Conservation (phyloP, 1,140 invertebrate genomes). For the Maconellicoccus hirsutus region DNA sequence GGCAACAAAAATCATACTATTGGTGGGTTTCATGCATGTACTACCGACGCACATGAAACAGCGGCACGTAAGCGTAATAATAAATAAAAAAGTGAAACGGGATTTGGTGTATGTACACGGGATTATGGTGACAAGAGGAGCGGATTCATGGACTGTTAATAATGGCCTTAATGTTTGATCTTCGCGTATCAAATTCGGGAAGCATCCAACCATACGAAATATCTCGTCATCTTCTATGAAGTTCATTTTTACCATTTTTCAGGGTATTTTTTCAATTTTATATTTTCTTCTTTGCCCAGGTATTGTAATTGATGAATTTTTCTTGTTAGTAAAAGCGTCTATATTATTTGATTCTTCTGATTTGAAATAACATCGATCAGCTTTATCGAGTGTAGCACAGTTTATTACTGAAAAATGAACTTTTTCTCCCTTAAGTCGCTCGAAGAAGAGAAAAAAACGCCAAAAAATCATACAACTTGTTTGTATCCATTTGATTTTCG, state of each 20-base stretch:
- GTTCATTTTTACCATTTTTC: background rate
- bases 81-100: background rate
- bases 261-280: background rate
- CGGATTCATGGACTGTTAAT: constrained; percentile 19
- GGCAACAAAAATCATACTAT: too few species aligned
- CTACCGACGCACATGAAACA: background rate
- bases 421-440: too few species aligned
- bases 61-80: background rate
- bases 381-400: too few species aligned
- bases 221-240: constrained; percentile 10
- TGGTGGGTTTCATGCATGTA: too few species aligned
- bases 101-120: background rate
- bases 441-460: background rate
- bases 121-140: constrained; percentile 7
- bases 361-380: too few species aligned
- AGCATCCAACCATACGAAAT: constrained; percentile 14
- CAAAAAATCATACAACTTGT: background rate
- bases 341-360: too few species aligned
- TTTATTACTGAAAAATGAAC: too few species aligned
- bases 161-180: constrained; percentile 16
- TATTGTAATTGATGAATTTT: background rate
- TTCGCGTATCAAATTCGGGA: constrained; percentile 17
- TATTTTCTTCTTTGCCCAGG: too few species aligned
- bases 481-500: background rate
- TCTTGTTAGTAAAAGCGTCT: background rate